phyloP scores from a whole-genome alignment of 2,888 invertebrate genomes.

The Euzetes globulus region DNA sequence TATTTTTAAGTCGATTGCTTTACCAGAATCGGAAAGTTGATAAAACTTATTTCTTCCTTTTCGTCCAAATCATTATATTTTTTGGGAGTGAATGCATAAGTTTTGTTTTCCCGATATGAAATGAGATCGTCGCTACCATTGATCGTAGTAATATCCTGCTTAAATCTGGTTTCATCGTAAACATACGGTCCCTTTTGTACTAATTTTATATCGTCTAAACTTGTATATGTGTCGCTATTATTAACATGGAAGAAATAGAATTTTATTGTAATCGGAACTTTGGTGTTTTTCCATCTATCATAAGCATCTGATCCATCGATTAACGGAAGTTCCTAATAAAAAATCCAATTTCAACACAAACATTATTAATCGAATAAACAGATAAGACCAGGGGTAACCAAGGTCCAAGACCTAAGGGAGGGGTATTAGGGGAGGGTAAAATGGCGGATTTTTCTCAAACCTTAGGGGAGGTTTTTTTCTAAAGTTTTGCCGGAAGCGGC shows the following conservation, averaged over 20 bases:
- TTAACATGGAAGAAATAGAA: conserved; percentile 10
- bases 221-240: neutral
- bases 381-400: too few species aligned
- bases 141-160: neutral
- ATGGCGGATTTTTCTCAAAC: too few species aligned
- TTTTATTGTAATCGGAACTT: conserved; percentile 18
- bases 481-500: too few species aligned
- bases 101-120: conserved; percentile 1
- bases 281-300: neutral
- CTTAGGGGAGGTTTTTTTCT: too few species aligned
- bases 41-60: neutral
- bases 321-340: conserved; percentile 21
- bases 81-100: neutral
- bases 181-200: conserved; percentile 30
- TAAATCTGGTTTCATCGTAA: conserved; percentile 11
- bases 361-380: too few species aligned
- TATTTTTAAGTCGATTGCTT: too few species aligned
- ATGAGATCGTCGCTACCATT: neutral
- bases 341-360: too few species aligned
- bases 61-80: neutral
- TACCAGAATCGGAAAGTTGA: conserved; percentile 23
- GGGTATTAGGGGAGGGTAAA: too few species aligned
- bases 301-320: neutral
- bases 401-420: too few species aligned
- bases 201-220: neutral